Evolutionary conservation across 53 echinoderm and acorn worm genomes (phyloP), one percentile per base, ranked within the genome.

Genomic region (Echinometra lucunter): DNA sequence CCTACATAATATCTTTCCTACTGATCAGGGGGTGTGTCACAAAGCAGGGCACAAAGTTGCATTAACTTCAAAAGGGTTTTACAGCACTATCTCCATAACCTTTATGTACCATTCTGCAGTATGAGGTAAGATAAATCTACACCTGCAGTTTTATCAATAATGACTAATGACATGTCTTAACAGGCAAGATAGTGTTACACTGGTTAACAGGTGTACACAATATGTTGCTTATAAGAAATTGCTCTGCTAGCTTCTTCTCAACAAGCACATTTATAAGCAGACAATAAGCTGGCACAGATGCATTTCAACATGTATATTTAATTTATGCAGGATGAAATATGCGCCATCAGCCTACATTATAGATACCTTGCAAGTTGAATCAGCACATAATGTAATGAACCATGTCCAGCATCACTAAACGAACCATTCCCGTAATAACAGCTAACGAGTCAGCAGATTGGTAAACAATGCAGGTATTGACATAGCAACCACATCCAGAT

Each of bases 401-500:
- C 49, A 85, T 49, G 49, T 47, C 49, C 47, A 1, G n/a, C 49
- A 85, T 47, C 12, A n/a, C 45, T n/a, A 85, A 47, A 85, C n/a
- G 28, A n/a, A 49, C 85, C 49, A 47, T 85, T 28, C 28, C 11
- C 6, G 81, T 81, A 21, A 81, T 81, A 81, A 15, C 49, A 5
- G 49, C 49, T 49, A 85, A 85, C 85, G 28, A 49, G 49, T 49
- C 47, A 49, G 45, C 49, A 27, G 85, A 85, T 7, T 85, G 85
- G 85, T 58, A 89, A 89, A 89, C 89, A 89, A 89, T 89, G 60
- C 7, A 57, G 18, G 32, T 60, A 89, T 89, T 60, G 89, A 89
- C 89, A 89, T 89, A 40, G 89, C 89, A 89, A 89, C 89, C 34
- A 89, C 38, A 89, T 89, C 60, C 89, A 89, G 89, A 89, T 89